These are phyloP conservation scores for Pteromalus puparum DNA, from an alignment of 1,140 invertebrate genomes.

Conservation along the genomic window DNA sequence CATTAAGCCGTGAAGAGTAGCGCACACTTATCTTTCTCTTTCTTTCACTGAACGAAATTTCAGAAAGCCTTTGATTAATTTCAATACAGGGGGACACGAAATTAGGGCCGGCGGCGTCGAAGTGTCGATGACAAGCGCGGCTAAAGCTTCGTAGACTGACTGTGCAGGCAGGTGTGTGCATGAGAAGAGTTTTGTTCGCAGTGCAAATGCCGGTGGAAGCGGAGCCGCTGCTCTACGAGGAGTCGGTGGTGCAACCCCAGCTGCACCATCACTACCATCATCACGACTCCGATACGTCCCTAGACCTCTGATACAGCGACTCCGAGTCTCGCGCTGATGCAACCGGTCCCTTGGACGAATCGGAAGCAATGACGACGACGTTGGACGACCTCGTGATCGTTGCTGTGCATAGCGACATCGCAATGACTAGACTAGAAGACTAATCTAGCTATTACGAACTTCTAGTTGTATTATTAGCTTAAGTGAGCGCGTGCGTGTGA, in stretches of 20 bases:
- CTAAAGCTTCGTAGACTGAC: constrained; percentile 35
- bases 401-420: constrained; percentile 4
- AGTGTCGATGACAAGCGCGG: neutral
- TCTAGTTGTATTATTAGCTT: neutral
- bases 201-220: constrained; percentile 70
- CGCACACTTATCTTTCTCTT: too few relatives aligned
- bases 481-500: neutral
- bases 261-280: constrained; percentile 53
- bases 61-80: constrained; percentile 29
- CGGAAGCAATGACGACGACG: neutral
- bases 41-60: neutral
- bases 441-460: neutral
- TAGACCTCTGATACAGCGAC: constrained; percentile 67
- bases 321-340: neutral
- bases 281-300: constrained; percentile 67
- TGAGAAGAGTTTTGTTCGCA: constrained; percentile 72
- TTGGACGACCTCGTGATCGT: constrained; percentile 7
- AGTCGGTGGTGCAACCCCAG: neutral
- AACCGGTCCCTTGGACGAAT: neutral
- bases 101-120: constrained; percentile 11
- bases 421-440: constrained; percentile 5
- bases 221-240: constrained; percentile 68
- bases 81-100: constrained; percentile 28
- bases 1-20: too few relatives aligned
- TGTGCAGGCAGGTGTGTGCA: constrained; percentile 59